phyloP scores from a whole-genome alignment of 2,888 invertebrate species.

The Nineta flava region DNA sequence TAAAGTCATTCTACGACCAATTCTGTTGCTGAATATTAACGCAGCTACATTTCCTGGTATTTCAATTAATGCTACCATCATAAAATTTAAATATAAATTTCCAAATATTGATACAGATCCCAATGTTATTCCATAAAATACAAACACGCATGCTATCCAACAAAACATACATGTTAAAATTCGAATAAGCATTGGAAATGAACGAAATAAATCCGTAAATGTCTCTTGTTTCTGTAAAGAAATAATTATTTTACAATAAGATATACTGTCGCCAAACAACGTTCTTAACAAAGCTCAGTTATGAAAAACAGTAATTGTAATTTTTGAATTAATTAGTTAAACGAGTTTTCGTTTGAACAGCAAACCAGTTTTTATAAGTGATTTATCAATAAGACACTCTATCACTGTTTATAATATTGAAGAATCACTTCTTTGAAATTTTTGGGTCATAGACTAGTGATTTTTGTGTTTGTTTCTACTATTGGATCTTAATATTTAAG shows the following conservation, averaged over 20 bases:
- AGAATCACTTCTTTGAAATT: no score
- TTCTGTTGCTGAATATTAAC: constrained; percentile 41
- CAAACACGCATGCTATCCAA: constrained; percentile 64
- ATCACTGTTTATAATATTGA: no score
- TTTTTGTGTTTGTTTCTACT: no score
- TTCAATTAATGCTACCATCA: constrained; percentile 48
- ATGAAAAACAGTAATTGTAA: no score
- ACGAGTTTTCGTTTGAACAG: no score
- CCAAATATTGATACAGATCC: constrained; percentile 61
- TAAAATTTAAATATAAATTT: constrained; percentile 62
- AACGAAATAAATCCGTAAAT: background rate
- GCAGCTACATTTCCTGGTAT: constrained; percentile 56
- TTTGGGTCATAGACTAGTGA: no score
- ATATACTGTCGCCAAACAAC: no score
- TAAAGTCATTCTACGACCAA: constrained; percentile 46
- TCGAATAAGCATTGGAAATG: constrained; percentile 20
- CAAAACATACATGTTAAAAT: constrained; percentile 54
- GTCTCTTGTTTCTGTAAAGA: background rate
- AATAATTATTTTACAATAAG: no score
- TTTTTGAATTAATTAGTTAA: no score
- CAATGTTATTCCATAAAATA: constrained; percentile 66
- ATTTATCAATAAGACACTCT: background rate
- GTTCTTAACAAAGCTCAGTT: no score
- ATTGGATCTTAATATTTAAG: no score
- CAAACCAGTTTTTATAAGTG: background rate